phyloP scores from a whole-genome alignment of 1,140 invertebrate species.

The Anastrepha ludens region DNA sequence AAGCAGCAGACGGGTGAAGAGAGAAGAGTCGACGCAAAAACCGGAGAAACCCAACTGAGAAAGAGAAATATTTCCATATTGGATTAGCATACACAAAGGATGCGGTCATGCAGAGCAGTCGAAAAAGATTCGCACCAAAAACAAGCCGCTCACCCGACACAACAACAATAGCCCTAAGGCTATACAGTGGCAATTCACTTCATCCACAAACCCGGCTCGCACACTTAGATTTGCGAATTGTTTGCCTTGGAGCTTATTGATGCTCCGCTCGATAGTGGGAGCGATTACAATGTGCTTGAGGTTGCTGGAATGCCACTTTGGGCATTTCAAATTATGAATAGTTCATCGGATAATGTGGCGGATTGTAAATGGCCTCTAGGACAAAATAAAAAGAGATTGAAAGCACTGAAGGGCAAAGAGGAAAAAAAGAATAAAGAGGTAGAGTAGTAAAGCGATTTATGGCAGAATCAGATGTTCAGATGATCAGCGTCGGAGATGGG shows the following conservation, averaged over 20 bases:
- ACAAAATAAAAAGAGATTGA: neutral
- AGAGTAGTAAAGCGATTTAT: constrained; percentile 37
- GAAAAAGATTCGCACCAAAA: constrained; percentile 24
- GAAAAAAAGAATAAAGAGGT: neutral
- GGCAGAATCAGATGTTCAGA: constrained; percentile 22
- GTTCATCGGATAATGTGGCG: constrained; percentile 49
- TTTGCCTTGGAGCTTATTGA: constrained; percentile 8
- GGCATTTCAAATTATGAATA: constrained; percentile 52
- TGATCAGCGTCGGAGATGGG: neutral
- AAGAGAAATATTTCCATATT: constrained; percentile 52
- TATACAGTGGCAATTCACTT: neutral
- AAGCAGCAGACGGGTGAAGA: neutral
- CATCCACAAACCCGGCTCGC: neutral
- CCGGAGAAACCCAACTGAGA: constrained; percentile 33
- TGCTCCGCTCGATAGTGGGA: constrained; percentile 4
- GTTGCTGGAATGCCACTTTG: constrained; percentile 44
- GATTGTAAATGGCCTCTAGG: constrained; percentile 37
- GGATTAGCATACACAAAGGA: constrained; percentile 50
- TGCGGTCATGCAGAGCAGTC: constrained; percentile 43
- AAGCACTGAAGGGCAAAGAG: neutral
- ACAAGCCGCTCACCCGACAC: neutral
- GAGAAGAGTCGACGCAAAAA: constrained; percentile 25
- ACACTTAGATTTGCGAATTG: neutral
- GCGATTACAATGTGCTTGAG: constrained; percentile 46
- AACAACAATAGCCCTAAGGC: neutral